phyloP scores from a whole-genome alignment of 2,888 invertebrate genomes.

The Synergus gifuensis region DNA sequence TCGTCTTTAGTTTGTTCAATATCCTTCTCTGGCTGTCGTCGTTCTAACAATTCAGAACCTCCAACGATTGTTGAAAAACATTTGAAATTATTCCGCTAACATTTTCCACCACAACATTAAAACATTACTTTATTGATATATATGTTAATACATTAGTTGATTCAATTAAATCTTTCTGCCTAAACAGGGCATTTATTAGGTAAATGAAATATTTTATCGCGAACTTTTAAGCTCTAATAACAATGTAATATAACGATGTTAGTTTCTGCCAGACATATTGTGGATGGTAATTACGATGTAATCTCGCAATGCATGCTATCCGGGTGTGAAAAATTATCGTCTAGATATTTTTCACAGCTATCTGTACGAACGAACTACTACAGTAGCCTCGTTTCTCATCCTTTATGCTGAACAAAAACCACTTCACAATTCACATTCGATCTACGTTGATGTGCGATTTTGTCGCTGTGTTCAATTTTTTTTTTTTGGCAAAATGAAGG shows the following conservation, averaged over 20 bases:
- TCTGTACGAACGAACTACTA: slow-evolving; percentile 41
- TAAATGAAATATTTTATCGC: not conserved
- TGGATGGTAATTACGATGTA: slow-evolving; percentile 56
- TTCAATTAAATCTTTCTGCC: too few species aligned
- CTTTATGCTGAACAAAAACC: not conserved
- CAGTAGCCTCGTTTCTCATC: not conserved
- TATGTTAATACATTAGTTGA: not conserved
- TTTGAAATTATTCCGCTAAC: not conserved
- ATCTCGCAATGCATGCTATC: slow-evolving; percentile 53
- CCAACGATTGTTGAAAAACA: not conserved
- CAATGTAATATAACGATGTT: slow-evolving; percentile 54
- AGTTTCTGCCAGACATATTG: slow-evolving; percentile 50
- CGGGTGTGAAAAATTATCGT: slow-evolving; percentile 55
- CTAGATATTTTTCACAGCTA: slow-evolving; percentile 52
- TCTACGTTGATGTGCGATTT: slow-evolving; percentile 37
- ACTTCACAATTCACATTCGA: not conserved
- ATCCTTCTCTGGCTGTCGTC: slow-evolving; percentile 16
- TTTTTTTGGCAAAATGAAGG: slow-evolving; percentile 6
- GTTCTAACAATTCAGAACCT: slow-evolving; percentile 11
- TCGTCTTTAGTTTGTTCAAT: slow-evolving; percentile 23
- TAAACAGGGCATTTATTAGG: too few species aligned
- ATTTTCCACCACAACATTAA: not conserved
- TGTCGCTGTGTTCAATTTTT: slow-evolving; percentile 31
- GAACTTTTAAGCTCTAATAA: slow-evolving; percentile 55
- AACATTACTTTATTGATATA: not conserved